Percentiles rank a stretch among this genome's conserved stretches.
Conservation (phyloP, 1,140 invertebrate genomes). For the Caenorhabditis brenneri region DNA sequence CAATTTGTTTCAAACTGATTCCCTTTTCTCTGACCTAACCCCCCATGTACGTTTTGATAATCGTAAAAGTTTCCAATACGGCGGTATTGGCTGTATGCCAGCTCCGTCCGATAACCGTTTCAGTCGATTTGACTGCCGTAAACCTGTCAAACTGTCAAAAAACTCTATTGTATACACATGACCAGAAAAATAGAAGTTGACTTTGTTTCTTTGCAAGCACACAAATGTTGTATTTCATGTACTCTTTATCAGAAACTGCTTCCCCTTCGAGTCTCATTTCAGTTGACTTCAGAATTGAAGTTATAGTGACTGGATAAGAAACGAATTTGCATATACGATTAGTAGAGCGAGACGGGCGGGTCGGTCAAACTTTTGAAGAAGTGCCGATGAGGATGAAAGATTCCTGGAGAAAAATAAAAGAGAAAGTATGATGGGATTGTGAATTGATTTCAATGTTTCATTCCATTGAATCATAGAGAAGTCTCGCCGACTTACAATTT, state of each 20-base stretch:
- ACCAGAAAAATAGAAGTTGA: slow-evolving; percentile 32
- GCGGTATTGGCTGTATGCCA: slow-evolving; percentile 31
- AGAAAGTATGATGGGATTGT: slow-evolving; percentile 18
- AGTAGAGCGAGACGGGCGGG: slow-evolving; percentile 34
- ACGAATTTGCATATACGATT: slow-evolving; percentile 2
- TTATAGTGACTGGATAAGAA: background rate
- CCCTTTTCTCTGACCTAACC: background rate
- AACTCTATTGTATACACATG: slow-evolving; percentile 24
- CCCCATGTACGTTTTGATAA: slow-evolving; percentile 33
- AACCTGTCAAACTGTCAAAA: slow-evolving; percentile 43
- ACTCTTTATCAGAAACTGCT: slow-evolving; percentile 1
- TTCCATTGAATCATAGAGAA: background rate
- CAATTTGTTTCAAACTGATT: background rate
- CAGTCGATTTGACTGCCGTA: slow-evolving; percentile 32
- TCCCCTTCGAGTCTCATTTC: background rate
- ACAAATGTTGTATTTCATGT: slow-evolving; percentile 23
- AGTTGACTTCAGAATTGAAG: background rate
- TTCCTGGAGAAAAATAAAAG: slow-evolving; percentile 22
- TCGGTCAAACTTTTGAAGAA: slow-evolving; percentile 2
- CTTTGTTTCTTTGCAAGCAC: background rate
- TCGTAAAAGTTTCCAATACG: background rate
- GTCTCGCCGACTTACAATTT: background rate
- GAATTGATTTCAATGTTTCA: background rate
- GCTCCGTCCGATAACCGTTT: slow-evolving; percentile 22
- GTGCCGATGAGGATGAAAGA: background rate